Conservation (phyloP, 2,888 invertebrate genomes). For the Dusona sp. region DNA sequence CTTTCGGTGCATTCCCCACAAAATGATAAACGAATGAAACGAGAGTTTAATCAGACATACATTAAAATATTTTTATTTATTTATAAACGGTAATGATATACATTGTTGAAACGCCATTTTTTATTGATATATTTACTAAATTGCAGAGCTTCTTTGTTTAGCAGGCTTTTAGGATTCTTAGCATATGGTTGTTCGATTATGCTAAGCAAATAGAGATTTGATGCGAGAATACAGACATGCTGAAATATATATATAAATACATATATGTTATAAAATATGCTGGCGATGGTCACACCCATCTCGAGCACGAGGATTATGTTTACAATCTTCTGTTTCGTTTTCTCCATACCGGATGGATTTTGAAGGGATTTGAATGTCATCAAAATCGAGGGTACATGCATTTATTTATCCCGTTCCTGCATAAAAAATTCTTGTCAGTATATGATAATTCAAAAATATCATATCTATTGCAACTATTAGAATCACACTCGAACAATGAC, state of each 20-base stretch:
- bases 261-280: slow-evolving; percentile 22
- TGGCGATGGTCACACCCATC: slow-evolving; percentile 57
- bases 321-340: slow-evolving; percentile 55
- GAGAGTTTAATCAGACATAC: background rate
- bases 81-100: background rate
- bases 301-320: slow-evolving; percentile 38
- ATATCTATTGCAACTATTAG: background rate
- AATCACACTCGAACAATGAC: background rate
- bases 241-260: slow-evolving; percentile 1
- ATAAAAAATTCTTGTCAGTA: background rate
- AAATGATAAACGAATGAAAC: background rate
- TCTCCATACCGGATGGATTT: slow-evolving; percentile 59
- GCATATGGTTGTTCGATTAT: slow-evolving; percentile 44
- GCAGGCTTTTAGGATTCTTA: slow-evolving; percentile 17
- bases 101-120: background rate
- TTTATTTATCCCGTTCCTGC: background rate
- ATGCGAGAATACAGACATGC: slow-evolving; percentile 39
- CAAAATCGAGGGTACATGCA: slow-evolving; percentile 9
- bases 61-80: background rate
- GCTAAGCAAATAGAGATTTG: slow-evolving; percentile 56
- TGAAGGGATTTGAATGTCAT: slow-evolving; percentile 62
- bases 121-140: background rate
- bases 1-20: background rate
- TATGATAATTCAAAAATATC: background rate
- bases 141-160: slow-evolving; percentile 8